These are phyloP conservation scores for Falcunculus frontatus DNA, from an alignment of 2,113 vertebrate genomes.

Conservation along the genomic window DNA sequence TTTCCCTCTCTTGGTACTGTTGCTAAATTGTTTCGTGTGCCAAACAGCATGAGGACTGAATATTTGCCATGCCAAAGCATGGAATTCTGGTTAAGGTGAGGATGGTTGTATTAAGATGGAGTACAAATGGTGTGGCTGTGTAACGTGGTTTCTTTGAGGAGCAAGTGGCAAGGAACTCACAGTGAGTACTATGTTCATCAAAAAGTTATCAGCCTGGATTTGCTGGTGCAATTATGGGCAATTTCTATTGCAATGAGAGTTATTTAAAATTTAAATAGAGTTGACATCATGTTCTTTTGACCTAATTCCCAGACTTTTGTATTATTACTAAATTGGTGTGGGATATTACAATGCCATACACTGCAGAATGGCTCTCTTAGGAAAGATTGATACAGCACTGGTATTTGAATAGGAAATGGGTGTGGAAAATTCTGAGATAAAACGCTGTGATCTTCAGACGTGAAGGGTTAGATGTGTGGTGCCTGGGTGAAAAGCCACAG, in stretches of 20 bases:
- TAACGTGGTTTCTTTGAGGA: neutral
- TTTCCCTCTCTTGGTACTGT: neutral
- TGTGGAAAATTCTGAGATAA: neutral
- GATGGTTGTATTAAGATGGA: neutral
- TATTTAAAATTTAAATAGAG: slow-evolving; percentile 25
- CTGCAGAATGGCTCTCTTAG: neutral
- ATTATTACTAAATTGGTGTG: neutral
- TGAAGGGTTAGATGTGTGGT: neutral
- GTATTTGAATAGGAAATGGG: slow-evolving; percentile 28
- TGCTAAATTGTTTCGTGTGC: neutral
- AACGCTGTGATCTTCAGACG: neutral
- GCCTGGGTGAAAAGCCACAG: neutral
- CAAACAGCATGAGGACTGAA: neutral
- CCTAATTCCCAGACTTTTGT: slow-evolving; percentile 9
- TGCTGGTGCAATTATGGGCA: neutral
- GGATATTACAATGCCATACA: neutral
- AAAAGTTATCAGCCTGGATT: neutral
- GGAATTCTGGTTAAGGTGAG: neutral
- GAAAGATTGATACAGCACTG: neutral
- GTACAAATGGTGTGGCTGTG: neutral
- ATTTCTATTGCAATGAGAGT: neutral
- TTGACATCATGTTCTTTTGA: slow-evolving; percentile 12
- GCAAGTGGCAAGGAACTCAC: neutral
- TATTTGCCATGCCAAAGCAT: neutral
- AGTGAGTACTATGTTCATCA: neutral